These are phyloP conservation scores for Keiferia lycopersicella DNA, from an alignment of 2,888 invertebrate species.

Conservation along the genomic window DNA sequence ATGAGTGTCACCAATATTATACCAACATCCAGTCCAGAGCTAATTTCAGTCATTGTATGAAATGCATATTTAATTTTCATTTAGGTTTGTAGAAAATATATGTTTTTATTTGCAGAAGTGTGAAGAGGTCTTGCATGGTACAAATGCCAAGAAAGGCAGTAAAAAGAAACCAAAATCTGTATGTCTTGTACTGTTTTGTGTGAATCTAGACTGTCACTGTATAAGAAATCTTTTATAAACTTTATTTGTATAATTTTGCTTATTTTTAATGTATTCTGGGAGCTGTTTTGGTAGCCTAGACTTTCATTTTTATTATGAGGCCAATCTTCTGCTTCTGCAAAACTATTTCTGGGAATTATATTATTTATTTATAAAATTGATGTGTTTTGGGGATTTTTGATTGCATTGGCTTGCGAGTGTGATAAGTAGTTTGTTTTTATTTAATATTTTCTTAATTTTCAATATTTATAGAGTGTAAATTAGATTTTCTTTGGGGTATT, in stretches of 20 bases:
- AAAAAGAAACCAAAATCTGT: slow-evolving; percentile 14
- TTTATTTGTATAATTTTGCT: background rate
- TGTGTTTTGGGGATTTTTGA: background rate
- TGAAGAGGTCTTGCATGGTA: background rate
- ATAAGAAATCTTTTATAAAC: too few species aligned
- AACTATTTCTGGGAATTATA: background rate
- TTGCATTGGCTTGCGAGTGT: background rate
- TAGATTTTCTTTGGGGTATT: too few species aligned
- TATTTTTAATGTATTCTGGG: background rate
- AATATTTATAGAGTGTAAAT: too few species aligned
- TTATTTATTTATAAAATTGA: too few species aligned
- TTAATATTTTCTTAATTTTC: too few species aligned
- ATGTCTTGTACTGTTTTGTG: slow-evolving; percentile 8
- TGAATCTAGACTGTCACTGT: background rate
- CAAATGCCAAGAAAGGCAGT: slow-evolving; percentile 1
- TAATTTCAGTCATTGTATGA: too few species aligned
- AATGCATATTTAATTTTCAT: background rate
- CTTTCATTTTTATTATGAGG: background rate
- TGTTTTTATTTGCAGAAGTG: slow-evolving; percentile 7
- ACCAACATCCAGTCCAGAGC: too few species aligned
- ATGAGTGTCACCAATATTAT: too few species aligned
- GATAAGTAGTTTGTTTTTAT: background rate
- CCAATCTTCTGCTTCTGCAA: background rate
- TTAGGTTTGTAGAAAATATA: slow-evolving; percentile 6
- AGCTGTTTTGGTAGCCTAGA: background rate